Conservation (phyloP, 2,113 vertebrate genomes). For the Dipodomys spectabilis region DNA sequence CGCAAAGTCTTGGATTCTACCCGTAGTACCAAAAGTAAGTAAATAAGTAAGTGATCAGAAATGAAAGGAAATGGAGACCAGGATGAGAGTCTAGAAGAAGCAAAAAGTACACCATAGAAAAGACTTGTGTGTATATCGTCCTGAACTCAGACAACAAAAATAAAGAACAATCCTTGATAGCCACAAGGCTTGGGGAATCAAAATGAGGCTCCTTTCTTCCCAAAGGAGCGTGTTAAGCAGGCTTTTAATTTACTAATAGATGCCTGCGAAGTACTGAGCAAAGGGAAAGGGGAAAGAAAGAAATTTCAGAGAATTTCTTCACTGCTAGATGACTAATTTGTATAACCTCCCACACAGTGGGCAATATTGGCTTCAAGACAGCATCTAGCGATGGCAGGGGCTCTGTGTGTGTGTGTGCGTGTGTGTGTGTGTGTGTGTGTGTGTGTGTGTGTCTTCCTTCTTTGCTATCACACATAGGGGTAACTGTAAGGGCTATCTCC, state of each 20-base stretch:
- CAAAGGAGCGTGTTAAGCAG: not conserved
- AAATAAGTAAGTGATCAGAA: not conserved
- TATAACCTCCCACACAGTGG: not conserved
- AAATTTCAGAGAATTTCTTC: not conserved
- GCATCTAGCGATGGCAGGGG: not conserved
- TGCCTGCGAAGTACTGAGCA: not conserved
- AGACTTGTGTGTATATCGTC: too few relatives aligned
- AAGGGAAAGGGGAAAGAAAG: not conserved
- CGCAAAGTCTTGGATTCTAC: not conserved
- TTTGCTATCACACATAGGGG: not conserved
- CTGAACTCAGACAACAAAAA: fast-evolving
- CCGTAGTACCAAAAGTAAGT: not conserved
- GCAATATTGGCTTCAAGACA: too few relatives aligned
- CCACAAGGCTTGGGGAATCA: not conserved
- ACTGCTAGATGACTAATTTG: not conserved
- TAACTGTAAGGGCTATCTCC: not conserved
- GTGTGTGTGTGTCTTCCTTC: too few relatives aligned
- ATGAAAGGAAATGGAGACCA: not conserved
- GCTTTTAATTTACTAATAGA: not conserved
- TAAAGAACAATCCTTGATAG: not conserved
- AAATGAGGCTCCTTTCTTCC: not conserved
- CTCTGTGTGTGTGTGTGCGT: too few relatives aligned
- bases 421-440: too few relatives aligned
- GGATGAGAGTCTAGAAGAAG: not conserved
- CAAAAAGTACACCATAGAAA: not conserved